Percentiles rank a stretch among this genome's conserved stretches.
Evolutionary conservation across 2,797 vertebrate species (phyloP).

Genomic region (Eulemur coronatus): DNA sequence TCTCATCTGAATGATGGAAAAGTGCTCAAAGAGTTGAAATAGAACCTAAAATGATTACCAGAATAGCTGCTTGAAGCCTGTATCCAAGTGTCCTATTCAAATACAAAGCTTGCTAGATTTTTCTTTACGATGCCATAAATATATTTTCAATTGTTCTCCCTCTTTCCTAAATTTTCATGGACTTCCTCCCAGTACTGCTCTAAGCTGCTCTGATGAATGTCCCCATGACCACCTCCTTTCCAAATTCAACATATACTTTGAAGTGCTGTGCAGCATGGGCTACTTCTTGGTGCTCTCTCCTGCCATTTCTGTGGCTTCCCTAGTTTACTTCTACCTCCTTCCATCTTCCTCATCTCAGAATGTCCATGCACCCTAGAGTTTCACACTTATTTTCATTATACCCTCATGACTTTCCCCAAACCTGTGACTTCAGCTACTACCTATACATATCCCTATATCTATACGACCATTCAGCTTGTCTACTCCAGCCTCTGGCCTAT

Average conservation of each 20-base stretch:
- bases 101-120: neutral
- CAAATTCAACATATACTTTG: neutral
- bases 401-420: neutral
- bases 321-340: neutral
- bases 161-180: neutral
- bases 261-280: rapidly evolving
- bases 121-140: neutral
- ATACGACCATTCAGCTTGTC: neutral
- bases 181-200: neutral
- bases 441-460: neutral
- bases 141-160: neutral
- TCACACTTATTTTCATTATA: neutral
- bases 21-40: neutral
- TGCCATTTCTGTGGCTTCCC: neutral
- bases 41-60: neutral
- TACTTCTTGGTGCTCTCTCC: neutral
- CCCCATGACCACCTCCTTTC: neutral
- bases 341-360: neutral
- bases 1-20: neutral
- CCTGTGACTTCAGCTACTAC: neutral
- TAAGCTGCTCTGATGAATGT: neutral
- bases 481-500: neutral
- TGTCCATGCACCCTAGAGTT: neutral
- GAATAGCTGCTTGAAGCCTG: neutral
- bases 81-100: neutral